A percentile compares a stretch with the other conserved stretches of the same genome.
These are phyloP conservation scores for Cataglyphis rosenhaueri DNA, from an alignment of 2,888 invertebrate species.

Conservation along the genomic window DNA sequence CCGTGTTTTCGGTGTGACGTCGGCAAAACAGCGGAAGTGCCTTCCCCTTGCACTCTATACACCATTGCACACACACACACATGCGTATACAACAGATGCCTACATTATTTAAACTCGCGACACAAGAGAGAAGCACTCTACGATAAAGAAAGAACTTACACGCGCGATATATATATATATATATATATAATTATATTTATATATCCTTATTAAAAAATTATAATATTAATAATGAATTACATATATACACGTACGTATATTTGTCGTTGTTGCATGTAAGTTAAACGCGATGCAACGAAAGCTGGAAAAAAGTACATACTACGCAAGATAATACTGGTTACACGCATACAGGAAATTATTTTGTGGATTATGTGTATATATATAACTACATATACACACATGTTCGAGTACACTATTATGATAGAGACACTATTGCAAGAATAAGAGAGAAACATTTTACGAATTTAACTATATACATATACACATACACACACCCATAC, in stretches of 20 bases:
- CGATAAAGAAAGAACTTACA: constrained; percentile 62
- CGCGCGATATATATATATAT: constrained; percentile 55
- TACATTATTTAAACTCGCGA: constrained; percentile 56
- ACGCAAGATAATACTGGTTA: constrained; percentile 55
- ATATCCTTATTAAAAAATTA: constrained; percentile 60
- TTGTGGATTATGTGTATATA: constrained; percentile 64
- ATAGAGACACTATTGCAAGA: constrained; percentile 37
- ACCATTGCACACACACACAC: constrained; percentile 76
- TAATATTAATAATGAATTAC: constrained; percentile 59
- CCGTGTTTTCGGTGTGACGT: constrained; percentile 57
- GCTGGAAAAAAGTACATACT: constrained; percentile 60
- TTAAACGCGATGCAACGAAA: constrained; percentile 81
- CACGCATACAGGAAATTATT: constrained; percentile 53
- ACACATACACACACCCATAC: constrained; percentile 69
- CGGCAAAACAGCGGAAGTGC: constrained; percentile 83
- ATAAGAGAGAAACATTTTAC: constrained; percentile 72
- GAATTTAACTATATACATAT: constrained; percentile 71
- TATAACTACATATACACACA: constrained; percentile 39
- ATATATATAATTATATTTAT: constrained; percentile 64
- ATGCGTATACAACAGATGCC: constrained; percentile 58
- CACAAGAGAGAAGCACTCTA: constrained; percentile 71
- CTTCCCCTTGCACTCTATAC: constrained; percentile 84
- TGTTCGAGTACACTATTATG: constrained; percentile 50
- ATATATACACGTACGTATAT: constrained; percentile 59
- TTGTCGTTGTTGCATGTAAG: constrained; percentile 80